Conservation (phyloP, 2,797 vertebrate genomes). For the Schizopygopsis pylzovi region DNA sequence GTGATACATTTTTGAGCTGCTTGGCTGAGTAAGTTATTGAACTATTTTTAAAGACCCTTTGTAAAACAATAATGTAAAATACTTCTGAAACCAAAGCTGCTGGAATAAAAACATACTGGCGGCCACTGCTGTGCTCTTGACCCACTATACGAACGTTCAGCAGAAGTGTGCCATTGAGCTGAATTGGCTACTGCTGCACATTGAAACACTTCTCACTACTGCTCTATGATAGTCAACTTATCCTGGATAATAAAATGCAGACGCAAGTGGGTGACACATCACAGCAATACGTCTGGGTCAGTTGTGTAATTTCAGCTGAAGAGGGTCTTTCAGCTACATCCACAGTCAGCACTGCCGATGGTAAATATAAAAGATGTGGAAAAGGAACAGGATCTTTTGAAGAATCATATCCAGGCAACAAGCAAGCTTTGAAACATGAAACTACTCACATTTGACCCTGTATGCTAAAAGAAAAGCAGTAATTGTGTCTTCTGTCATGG, state of each 20-base stretch:
- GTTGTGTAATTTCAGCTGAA: conserved; percentile 34
- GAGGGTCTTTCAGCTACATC: neutral
- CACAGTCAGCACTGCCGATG: neutral
- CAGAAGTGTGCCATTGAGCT: neutral
- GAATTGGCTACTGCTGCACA: neutral
- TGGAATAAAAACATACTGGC: neutral
- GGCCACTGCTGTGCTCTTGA: neutral
- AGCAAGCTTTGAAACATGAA: neutral
- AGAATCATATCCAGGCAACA: neutral
- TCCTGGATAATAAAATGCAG: conserved; percentile 20
- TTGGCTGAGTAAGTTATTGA: neutral
- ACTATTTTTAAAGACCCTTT: neutral
- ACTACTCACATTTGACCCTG: neutral
- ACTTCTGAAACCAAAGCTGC: neutral
- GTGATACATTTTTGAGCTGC: neutral
- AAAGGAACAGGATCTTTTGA: neutral
- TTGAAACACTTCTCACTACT: neutral
- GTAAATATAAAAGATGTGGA: neutral
- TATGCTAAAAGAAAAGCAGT: neutral
- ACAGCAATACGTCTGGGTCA: neutral
- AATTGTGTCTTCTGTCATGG: neutral
- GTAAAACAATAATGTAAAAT: neutral
- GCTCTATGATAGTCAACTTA: neutral
- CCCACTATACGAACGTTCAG: neutral
- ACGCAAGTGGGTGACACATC: conserved; percentile 13